Evolutionary conservation across 2,888 invertebrate genomes (phyloP), one percentile per base, ranked within the genome.

Genomic region (Eugnorisma glareosa): DNA sequence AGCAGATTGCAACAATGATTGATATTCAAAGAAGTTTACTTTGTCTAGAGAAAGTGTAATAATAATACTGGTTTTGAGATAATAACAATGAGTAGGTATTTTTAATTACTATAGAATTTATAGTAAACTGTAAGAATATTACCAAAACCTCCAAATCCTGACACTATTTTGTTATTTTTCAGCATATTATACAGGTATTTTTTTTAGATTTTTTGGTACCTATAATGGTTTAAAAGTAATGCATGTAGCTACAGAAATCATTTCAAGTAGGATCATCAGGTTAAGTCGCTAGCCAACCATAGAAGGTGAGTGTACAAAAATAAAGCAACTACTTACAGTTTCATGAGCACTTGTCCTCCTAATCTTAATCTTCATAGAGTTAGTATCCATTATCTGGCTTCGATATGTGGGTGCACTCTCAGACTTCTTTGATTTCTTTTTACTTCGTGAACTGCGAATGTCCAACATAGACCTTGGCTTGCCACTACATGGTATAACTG

Each of bases 361-460:
- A 89, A 98, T 98, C 90, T 97, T 97, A 90, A 98, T 97, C 93
- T 98, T 98, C 90, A 98, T 97, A 80, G 97, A 97, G 91, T 94
- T 94, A 83, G 97, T 97, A 90, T 97, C 97, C 87, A 98, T 97
- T 88, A 97, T 97, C 93, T 97, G 97, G 92, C 97, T 97, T 87
- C 96, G 97, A 94, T 97, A 97, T 87, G 97, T 97, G 87, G 96
- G 90, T 82, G 92, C 92, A 88, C 91, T 90, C 81, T 95, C 95
- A 88, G 92, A 92, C 91, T 95, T 96, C 91, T 95, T 96, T 10
- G 95, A 95, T 89, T 96, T 96, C 93, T 96, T 96, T 94, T 96
- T 96, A 91, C 94, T 96, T 90, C 94, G 94, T 73, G 96, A 95
- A 94, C 89, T 89, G 81, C 96, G 94, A 89, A 96, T 95, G 86